Base-by-base conservation (phyloP, 2,797 vertebrate species). In the Yasuhikotakia modesta region DNA sequence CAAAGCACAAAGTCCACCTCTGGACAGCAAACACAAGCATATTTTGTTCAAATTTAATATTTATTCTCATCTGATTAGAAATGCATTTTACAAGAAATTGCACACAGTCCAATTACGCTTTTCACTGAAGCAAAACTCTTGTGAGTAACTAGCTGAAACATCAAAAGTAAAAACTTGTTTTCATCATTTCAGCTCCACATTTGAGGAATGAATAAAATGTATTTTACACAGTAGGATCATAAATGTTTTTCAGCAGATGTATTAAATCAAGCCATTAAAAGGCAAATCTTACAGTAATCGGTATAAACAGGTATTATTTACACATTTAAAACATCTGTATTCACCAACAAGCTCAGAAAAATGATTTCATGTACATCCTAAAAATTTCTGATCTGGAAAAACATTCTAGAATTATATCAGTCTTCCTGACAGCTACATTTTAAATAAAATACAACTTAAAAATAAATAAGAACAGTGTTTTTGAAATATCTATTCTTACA, bases 121-220 rank as follows among this genome's bases (percentile, higher is more conserved):
- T 53, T 67, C 3, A 76, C 43, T 50, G 60, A 76, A 74, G 85
- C 79, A 74, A 89, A 79, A 90, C 74, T 76, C 79, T 88, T 89
- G 88, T 88, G 70, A 84, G 83, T 82, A 87, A 27, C 69, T 69
- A 57, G 68, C 84, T 84, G 80, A 88, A 88, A 88, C 86, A 73
- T 88, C 79, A 73, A 86, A 86, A 86, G 71, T 65, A 61, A 85
- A 43, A 11, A 58, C 85, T 21, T 4, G 30, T 75, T 50, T 76
- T 90, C 86, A 89, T 86, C 60, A 70, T 35, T 64, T 87, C 85
- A 88, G 85, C 87, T 27, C 17, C 35, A 32, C 4, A 57, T 65
- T 22, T 72, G 24, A 57, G 30, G 17, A 24, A 57, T 11, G 14
- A 46, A 5, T n/a, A 16, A 39, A 58, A 60, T 14, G 19, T 65